These are phyloP conservation scores for Eupithecia subumbrata DNA, from an alignment of 2,888 invertebrate genomes.

Conservation along the genomic window DNA sequence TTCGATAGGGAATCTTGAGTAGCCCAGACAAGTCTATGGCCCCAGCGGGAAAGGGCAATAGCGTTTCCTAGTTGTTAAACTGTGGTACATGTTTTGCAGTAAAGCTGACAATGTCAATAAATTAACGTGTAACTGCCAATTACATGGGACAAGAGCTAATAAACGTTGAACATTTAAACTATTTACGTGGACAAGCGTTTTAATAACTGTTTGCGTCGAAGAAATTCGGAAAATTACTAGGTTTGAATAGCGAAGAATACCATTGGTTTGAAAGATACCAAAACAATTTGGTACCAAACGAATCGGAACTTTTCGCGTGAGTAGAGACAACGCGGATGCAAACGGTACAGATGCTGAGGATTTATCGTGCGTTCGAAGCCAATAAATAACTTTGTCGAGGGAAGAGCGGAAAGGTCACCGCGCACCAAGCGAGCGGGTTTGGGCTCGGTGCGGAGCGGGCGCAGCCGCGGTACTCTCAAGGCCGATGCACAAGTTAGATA, in stretches of 20 bases:
- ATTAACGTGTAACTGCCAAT: constrained; percentile 55
- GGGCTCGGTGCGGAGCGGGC: constrained; percentile 41
- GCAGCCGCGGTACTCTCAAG: constrained; percentile 67
- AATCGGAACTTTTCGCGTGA: constrained; percentile 56
- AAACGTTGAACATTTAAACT: constrained; percentile 40
- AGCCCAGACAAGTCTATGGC: constrained; percentile 62
- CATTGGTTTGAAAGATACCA: neutral
- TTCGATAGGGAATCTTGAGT: constrained; percentile 76
- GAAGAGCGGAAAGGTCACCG: constrained; percentile 69
- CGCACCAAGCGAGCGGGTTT: constrained; percentile 55
- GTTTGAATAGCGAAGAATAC: neutral
- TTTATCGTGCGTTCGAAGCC: constrained; percentile 67
- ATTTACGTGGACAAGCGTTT: neutral
- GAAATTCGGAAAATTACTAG: neutral
- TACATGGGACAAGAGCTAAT: constrained; percentile 42
- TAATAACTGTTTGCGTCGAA: neutral
- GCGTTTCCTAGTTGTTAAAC: constrained; percentile 46
- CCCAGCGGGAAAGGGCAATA: constrained; percentile 58
- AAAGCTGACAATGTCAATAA: constrained; percentile 38
- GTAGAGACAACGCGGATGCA: constrained; percentile 70
- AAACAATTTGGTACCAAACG: constrained; percentile 34
- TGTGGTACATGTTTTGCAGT: constrained; percentile 38
- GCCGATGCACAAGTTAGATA: constrained; percentile 75
- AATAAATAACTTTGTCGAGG: constrained; percentile 70
- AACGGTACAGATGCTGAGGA: constrained; percentile 63